Percentiles rank a stretch among this genome's conserved stretches.
Evolutionary conservation across 1,140 invertebrate genomes (phyloP).

Genomic region (Orchesella cincta): DNA sequence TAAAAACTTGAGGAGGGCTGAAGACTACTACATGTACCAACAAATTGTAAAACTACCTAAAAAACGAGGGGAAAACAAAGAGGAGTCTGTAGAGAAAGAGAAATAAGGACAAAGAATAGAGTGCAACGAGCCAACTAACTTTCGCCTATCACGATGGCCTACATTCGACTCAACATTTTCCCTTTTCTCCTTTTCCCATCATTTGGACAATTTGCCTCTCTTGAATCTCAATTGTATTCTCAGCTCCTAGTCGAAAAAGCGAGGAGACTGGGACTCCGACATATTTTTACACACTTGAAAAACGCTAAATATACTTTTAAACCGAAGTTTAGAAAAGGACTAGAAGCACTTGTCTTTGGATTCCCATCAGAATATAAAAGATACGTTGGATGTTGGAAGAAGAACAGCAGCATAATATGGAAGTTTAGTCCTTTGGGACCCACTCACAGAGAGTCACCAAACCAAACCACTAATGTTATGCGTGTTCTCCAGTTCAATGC

Average conservation of each 20-base stretch:
- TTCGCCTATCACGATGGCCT: slow-evolving; percentile 40
- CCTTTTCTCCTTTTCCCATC: slow-evolving; percentile 25
- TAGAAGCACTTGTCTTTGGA: no score
- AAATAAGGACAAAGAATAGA: slow-evolving; percentile 30
- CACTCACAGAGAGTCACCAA: no score
- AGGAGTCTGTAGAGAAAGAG: not conserved
- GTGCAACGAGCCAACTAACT: slow-evolving; percentile 41
- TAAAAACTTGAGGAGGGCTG: not conserved
- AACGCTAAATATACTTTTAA: not conserved
- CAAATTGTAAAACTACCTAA: not conserved
- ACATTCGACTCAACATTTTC: slow-evolving; percentile 38
- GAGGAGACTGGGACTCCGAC: no score
- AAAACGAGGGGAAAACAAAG: not conserved
- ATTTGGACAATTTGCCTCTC: slow-evolving; percentile 42
- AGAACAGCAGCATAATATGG: no score
- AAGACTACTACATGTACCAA: no score
- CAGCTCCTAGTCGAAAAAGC: not conserved
- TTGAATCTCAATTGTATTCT: slow-evolving; percentile 42
- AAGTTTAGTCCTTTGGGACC: no score
- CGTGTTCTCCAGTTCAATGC: no score
- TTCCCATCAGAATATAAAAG: no score
- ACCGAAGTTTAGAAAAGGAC: not conserved
- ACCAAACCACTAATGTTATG: no score
- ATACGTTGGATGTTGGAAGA: no score
- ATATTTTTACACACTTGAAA: no score